Base-by-base conservation (phyloP, 2,888 invertebrate species). In the Netelia melanura region DNA sequence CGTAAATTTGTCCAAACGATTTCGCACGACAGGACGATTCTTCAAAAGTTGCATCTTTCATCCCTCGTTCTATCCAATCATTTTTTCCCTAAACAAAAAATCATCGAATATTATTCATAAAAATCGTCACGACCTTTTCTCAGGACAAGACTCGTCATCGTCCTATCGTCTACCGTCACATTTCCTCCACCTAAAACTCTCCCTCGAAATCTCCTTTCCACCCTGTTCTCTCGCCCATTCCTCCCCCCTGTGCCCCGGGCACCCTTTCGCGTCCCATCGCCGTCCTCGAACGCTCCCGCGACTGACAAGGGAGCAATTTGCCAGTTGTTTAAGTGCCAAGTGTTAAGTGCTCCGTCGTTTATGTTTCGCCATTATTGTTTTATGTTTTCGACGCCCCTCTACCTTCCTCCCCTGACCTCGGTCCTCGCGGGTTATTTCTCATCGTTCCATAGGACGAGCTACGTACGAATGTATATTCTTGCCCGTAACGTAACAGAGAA, bases 241-340 rank as follows among this genome's bases (percentile, higher is more conserved):
- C 14, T 3, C 62, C 10, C 30, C 10, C 72, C 79, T 80, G 56
- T 71, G 52, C 52, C 68, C 44, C 67, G 6, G 52, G 21, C 70
- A 76, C 71, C 71, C 82, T 71, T 77, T 77, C 65, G 38, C 76
- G 23, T 38, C 70, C 70, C 81, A 48, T 56, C 65, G n/a, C 48
- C 67, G 52, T 68, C 81, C 81, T 80, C 83, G 65, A 80, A 71
- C 75, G 62, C 54, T 6, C 75, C 17, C 67, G 64, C 74, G 89
- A 91, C 92, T 93, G 92, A 93, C 92, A 92, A 92, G 93, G 92
- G 93, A 92, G 93, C 93, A 93, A 93, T 93, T 93, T 93, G 93
- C 93, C 93, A 93, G 93, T 93, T 93, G 93, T 93, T 94, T 94
- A 93, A 94, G 93, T 93, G 91, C 93, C 93, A 93, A 93, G 93